These are phyloP conservation scores for Tarsius wallacei DNA, from an alignment of 2,797 vertebrate genomes.

Conservation along the genomic window DNA sequence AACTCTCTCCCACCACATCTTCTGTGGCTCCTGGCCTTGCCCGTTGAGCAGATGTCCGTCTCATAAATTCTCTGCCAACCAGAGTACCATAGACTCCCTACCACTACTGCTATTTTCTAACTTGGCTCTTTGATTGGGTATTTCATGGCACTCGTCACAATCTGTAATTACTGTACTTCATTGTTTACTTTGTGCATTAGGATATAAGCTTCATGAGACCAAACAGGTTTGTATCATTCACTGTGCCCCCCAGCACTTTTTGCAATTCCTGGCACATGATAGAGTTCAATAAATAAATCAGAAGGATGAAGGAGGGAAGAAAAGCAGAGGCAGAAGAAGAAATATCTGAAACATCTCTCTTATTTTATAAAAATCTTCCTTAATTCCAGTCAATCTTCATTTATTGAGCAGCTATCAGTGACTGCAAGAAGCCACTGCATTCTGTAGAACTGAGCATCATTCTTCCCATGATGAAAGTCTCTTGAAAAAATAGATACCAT, in stretches of 20 bases:
- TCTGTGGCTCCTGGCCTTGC: neutral
- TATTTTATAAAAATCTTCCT: neutral
- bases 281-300: neutral
- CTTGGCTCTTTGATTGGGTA: neutral
- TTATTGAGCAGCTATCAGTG: neutral
- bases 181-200: neutral
- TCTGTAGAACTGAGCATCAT: neutral
- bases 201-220: neutral
- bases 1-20: neutral
- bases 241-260: neutral
- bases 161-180: neutral
- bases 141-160: neutral
- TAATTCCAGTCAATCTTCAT: neutral
- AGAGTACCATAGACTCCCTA: fast-evolving
- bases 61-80: neutral
- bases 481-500: neutral
- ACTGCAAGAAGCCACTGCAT: neutral
- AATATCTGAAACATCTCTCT: neutral
- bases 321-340: neutral
- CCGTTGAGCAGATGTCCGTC: too few relatives aligned
- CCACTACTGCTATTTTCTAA: neutral
- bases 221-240: neutral
- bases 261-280: neutral
- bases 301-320: neutral
- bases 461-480: neutral